Conservation (phyloP, 2,888 invertebrate species). For the Eupithecia vulgata region DNA sequence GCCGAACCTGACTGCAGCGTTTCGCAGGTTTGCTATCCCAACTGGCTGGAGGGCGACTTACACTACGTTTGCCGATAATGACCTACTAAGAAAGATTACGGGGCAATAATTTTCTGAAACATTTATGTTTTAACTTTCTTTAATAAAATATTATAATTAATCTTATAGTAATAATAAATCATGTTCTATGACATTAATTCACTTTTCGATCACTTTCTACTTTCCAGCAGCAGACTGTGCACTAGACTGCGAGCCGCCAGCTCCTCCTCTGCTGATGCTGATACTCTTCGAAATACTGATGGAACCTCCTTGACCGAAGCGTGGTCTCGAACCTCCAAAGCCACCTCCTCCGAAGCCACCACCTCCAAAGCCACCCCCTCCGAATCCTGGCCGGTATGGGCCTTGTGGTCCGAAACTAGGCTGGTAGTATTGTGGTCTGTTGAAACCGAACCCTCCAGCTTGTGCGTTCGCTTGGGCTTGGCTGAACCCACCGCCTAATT, state of each 20-base stretch:
- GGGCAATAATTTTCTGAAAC: not conserved
- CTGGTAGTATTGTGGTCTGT: conserved; percentile 4
- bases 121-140: not conserved
- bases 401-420: conserved; percentile 1
- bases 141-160: not conserved
- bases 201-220: conserved; percentile 29
- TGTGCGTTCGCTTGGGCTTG: conserved; percentile 53
- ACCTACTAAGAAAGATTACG: no score
- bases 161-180: not conserved
- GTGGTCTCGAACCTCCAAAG: conserved; percentile 41
- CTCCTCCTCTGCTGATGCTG: conserved; percentile 49
- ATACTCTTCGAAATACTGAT: conserved; percentile 55
- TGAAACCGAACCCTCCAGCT: conserved; percentile 41
- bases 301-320: conserved; percentile 38
- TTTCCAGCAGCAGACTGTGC: conserved; percentile 44
- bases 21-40: no score
- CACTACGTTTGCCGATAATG: not conserved
- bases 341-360: conserved; percentile 37
- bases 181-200: not conserved
- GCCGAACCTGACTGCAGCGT: no score
- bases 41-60: no score
- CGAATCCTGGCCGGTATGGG: conserved; percentile 12
- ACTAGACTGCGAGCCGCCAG: conserved; percentile 40
- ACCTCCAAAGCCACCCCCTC: not conserved
- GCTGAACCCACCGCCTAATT: conserved; percentile 51